Evolutionary conservation across 1,140 invertebrate genomes (phyloP).

Genomic region (Pseudobourletiella spinata): DNA sequence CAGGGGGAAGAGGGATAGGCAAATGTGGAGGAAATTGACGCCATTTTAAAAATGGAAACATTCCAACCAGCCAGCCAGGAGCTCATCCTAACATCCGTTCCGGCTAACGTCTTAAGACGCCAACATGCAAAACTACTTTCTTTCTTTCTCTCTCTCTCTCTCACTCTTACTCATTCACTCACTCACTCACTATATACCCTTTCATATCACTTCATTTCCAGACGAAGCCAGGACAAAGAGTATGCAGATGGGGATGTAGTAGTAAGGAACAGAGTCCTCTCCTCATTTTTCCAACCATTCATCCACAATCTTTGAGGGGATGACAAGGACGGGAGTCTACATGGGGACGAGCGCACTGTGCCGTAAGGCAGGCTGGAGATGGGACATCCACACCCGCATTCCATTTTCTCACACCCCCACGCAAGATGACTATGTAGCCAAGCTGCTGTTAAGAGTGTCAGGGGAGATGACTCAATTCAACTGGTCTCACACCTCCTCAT

Average conservation of each 20-base stretch:
- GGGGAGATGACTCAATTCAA: too few species aligned
- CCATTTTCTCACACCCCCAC: too few species aligned
- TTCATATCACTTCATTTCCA: slow-evolving; percentile 1
- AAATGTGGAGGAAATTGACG: slow-evolving; percentile 10
- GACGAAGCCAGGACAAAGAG: not conserved
- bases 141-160: not conserved
- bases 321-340: too few species aligned
- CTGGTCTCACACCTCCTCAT: too few species aligned
- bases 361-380: too few species aligned
- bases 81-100: not conserved
- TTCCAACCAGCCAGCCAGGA: not conserved
- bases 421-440: too few species aligned
- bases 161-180: not conserved
- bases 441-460: too few species aligned
- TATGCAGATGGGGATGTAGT: too few species aligned
- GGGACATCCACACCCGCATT: too few species aligned
- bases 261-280: too few species aligned
- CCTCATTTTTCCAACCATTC: not conserved
- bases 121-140: slow-evolving; percentile 3
- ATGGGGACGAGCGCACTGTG: too few species aligned
- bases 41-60: slow-evolving; percentile 4
- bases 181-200: not conserved
- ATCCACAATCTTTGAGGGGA: too few species aligned
- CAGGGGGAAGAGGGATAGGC: not conserved
- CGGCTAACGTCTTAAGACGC: not conserved